Evolutionary conservation across 1,140 invertebrate genomes (phyloP), one percentile per base, ranked within the genome.

Genomic region (Melipona quadrifasciata): DNA sequence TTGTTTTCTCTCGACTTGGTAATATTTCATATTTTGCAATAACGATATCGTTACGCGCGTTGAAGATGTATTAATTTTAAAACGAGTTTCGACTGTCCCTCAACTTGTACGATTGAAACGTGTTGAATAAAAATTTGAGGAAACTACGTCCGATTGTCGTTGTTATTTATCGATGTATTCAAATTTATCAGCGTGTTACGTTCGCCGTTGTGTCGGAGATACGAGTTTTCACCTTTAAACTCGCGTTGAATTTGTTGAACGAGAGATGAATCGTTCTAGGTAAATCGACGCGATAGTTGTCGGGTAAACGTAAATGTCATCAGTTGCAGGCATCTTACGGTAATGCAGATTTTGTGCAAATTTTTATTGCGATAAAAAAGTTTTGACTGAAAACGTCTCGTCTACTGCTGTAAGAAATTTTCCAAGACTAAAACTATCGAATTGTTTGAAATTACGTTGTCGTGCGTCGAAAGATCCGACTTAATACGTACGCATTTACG

Each of bases 1-100:
- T 87, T 67, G 74, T 70, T 39, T 39, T 84, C 87, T 82, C 31
- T 74, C 68, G 80, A 71, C 51, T 74, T 61, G 78, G 14, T 74
- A 81, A 27, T 65, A 8, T 47, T 71, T 3, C 67, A 58, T n/a
- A 12, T 85, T 68, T 76, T 64, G 24, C 47, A 71, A 24, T 53
- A 27, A 31, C 8, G 31, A 76, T 68, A 71, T 75, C 67, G 57
- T 82, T 67, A 17, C 39, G 14, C 21, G 21, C 64, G 6, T 68
- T 39, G 47, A 31, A 55, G 0, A 19, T 57, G 34, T 53, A 58
- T 70, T 55, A 27, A 67, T 75, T 73, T 73, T 24, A 65, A 74
- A 53, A 53, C 14, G 24, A 17, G 5, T 14, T 24, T 27, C 39
- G 12, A 53, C 16, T 58, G 34, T 27, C 19, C 10, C 47, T 14